Conservation (phyloP, 64 coral and sea anemone species). For the Anthopleura sola region DNA sequence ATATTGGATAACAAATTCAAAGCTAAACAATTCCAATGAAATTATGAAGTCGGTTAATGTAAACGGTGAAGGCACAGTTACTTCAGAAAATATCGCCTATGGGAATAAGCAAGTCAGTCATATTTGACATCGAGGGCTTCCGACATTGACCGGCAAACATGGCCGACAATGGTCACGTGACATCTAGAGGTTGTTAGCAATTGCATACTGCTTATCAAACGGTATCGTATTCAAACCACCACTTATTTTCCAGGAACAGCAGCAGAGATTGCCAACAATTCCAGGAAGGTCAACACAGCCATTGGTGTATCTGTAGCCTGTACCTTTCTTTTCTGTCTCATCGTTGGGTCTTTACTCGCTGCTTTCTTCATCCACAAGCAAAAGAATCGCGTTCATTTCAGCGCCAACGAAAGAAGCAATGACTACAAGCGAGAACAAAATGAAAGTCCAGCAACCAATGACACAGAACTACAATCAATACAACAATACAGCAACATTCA, state of each 20-base stretch:
- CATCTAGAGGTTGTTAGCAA: no score
- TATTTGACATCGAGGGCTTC: no score
- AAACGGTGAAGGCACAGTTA: no score
- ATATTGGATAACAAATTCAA: no score
- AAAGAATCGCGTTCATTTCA: neutral
- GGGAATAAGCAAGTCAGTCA: no score
- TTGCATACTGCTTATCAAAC: no score
- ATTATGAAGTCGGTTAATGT: no score
- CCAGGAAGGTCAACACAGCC: neutral
- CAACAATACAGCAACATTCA: neutral
- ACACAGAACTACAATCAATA: neutral
- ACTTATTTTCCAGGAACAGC: neutral
- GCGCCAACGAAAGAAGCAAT: neutral
- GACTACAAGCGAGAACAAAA: neutral
- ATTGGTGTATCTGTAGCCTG: constrained; percentile 45
- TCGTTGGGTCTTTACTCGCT: neutral
- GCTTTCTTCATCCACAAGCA: neutral
- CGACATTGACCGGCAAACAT: no score
- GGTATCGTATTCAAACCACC: no score
- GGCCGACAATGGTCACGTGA: no score
- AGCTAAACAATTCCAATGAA: no score
- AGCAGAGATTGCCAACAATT: neutral
- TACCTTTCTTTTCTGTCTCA: constrained; percentile 31
- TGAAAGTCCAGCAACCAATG: neutral
- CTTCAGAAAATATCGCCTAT: no score